A percentile compares a stretch with the other conserved stretches of the same genome.
These are phyloP conservation scores for Pristis pectinata DNA, from an alignment of 2,797 vertebrate species.

Conservation along the genomic window DNA sequence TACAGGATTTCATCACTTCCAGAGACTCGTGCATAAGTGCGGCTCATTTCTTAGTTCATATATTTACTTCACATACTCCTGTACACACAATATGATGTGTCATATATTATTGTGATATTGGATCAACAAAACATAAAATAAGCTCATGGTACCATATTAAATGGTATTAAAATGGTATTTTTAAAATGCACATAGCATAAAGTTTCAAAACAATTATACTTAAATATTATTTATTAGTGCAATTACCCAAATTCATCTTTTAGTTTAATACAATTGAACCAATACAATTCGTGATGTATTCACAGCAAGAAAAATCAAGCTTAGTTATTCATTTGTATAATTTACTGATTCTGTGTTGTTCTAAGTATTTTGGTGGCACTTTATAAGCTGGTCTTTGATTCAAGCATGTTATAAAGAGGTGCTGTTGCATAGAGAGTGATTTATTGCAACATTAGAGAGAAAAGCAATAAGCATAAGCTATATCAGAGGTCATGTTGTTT, in stretches of 20 bases:
- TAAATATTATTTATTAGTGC: not conserved
- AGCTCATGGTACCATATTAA: not conserved
- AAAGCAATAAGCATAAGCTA: constrained; percentile 16
- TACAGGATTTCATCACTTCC: not conserved
- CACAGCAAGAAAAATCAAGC: not conserved
- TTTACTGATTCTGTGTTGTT: not conserved
- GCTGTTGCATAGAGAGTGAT: not conserved
- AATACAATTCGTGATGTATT: not conserved
- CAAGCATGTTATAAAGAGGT: not conserved
- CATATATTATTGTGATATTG: too few relatives aligned
- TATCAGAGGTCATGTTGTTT: not conserved
- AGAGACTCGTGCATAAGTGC: not conserved
- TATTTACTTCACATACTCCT: not conserved
- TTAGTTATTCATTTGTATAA: not conserved
- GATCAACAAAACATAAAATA: not conserved
- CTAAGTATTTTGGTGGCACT: not conserved
- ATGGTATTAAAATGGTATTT: not conserved
- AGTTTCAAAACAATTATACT: not conserved
- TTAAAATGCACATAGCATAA: not conserved
- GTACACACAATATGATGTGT: too few relatives aligned
- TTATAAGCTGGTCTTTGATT: not conserved
- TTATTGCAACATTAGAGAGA: not conserved
- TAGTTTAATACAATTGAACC: not conserved
- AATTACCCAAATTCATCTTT: not conserved
- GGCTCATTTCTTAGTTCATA: not conserved